phyloP scores from a whole-genome alignment of 2,113 vertebrate genomes.

The Desmodus rotundus region DNA sequence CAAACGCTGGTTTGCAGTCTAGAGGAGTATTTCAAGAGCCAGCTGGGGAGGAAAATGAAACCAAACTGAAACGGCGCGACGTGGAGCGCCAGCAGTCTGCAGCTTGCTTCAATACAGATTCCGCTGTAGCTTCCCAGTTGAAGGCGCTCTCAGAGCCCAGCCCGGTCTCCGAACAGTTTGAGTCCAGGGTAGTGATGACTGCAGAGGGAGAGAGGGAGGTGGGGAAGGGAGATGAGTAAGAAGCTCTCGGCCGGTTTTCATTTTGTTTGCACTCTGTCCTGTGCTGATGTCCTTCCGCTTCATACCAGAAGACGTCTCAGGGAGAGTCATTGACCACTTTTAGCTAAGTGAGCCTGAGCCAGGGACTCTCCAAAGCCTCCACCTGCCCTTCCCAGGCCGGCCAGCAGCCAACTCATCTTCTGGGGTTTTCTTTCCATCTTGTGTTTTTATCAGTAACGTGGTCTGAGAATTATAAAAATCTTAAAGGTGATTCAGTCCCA shows the following conservation, averaged over 20 bases:
- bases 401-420: background rate
- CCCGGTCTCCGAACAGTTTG: background rate
- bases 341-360: background rate
- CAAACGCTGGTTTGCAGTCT: background rate
- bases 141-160: background rate
- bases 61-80: background rate
- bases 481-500: background rate
- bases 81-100: accelerated
- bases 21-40: background rate
- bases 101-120: background rate
- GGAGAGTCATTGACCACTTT: background rate
- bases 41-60: conserved; percentile 14
- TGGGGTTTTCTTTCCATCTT: background rate
- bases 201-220: background rate
- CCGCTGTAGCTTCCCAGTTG: background rate
- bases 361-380: background rate
- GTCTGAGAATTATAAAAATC: conserved; percentile 23
- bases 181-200: background rate
- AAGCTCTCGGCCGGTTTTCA: background rate
- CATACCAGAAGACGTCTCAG: background rate
- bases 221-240: background rate
- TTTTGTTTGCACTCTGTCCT: background rate
- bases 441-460: background rate
- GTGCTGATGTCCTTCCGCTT: background rate
- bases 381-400: background rate